Evolutionary conservation across 2,888 invertebrate genomes (phyloP).

Genomic region (Arge pagana): DNA sequence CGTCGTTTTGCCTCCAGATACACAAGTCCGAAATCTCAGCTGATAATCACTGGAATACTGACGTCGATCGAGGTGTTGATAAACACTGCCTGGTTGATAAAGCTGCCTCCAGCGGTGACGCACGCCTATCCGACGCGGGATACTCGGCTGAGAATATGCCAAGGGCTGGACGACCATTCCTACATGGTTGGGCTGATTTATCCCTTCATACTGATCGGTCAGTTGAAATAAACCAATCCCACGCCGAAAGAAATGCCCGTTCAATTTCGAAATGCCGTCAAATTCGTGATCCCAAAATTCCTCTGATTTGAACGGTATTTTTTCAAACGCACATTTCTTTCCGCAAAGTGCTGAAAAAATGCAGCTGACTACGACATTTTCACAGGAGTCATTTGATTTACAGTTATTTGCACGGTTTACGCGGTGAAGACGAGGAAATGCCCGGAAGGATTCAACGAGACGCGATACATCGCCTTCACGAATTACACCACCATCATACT

Average conservation of each 20-base stretch:
- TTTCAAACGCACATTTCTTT: not conserved
- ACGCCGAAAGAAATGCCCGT: not conserved
- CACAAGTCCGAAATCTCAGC: constrained; percentile 59
- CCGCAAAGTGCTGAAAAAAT: constrained; percentile 19
- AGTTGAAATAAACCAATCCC: constrained; percentile 4
- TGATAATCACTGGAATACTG: constrained; percentile 60
- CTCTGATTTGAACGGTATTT: not conserved
- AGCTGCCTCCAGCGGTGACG: constrained; percentile 56
- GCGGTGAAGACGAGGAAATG: constrained; percentile 64
- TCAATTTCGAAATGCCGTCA: no score
- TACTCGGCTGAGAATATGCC: constrained; percentile 50
- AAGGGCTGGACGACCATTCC: constrained; percentile 59
- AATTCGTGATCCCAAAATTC: no score
- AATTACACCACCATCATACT: constrained; percentile 64
- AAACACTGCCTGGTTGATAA: constrained; percentile 59
- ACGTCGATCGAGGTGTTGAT: constrained; percentile 60
- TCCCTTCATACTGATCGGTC: constrained; percentile 61
- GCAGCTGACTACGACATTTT: no score
- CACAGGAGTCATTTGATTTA: no score
- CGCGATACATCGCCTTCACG: constrained; percentile 63
- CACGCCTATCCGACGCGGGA: constrained; percentile 55
- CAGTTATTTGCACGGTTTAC: constrained; percentile 61
- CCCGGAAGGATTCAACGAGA: constrained; percentile 66
- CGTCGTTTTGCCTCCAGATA: no score
- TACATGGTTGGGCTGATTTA: constrained; percentile 61